phyloP scores from a whole-genome alignment of 2,888 invertebrate genomes.

The Merodon equestris region DNA sequence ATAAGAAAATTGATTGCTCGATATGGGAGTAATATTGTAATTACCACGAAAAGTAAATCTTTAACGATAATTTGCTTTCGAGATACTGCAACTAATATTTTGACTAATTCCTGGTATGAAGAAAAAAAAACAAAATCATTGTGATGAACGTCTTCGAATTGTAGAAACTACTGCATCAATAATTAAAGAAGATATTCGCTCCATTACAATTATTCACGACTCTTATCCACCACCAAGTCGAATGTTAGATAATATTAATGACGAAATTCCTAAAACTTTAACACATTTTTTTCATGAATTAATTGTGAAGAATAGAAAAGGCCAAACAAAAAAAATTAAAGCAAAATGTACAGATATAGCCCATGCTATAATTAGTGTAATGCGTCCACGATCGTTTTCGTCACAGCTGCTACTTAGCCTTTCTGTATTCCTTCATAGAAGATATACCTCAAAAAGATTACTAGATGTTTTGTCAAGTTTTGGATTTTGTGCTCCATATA shows the following conservation, averaged over 20 bases:
- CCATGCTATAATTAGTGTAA: not conserved
- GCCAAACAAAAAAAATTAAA: not conserved
- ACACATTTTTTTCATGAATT: not conserved
- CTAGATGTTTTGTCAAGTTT: not conserved
- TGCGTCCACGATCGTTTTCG: not conserved
- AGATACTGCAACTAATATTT: too few relatives aligned
- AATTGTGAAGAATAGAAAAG: too few relatives aligned
- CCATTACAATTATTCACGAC: slow-evolving; percentile 73
- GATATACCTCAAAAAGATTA: too few relatives aligned
- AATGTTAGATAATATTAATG: slow-evolving; percentile 62
- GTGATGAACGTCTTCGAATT: not conserved
- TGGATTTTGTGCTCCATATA: slow-evolving; percentile 1
- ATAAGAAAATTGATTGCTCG: too few relatives aligned
- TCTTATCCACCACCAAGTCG: slow-evolving; percentile 74
- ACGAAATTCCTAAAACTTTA: slow-evolving; percentile 17
- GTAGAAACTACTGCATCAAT: not conserved
- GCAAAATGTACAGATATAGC: not conserved
- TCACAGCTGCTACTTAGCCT: slow-evolving; percentile 1
- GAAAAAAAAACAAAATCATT: not conserved
- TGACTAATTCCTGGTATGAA: too few relatives aligned
- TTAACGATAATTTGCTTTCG: too few relatives aligned
- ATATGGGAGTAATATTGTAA: too few relatives aligned
- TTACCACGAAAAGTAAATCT: too few relatives aligned
- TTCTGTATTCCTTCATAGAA: too few relatives aligned
- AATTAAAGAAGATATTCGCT: slow-evolving; percentile 11